Evolutionary conservation across 2,113 vertebrate species (phyloP).

Genomic region (Ibidorhyncha struthersii): DNA sequence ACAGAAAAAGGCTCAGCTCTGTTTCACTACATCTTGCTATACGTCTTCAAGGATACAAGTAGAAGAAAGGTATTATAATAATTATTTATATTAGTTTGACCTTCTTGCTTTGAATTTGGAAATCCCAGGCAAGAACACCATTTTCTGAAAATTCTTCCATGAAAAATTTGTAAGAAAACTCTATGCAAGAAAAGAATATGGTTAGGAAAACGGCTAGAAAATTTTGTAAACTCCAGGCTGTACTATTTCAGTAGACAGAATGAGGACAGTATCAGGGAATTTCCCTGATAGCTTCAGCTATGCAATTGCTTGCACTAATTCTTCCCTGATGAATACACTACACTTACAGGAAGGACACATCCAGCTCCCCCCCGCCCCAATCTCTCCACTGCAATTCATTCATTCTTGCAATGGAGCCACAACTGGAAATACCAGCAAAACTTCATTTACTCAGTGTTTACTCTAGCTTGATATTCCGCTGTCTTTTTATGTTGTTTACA

Average conservation of each 20-base stretch:
- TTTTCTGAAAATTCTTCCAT: not conserved
- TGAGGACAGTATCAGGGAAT: not conserved
- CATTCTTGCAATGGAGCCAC: not conserved
- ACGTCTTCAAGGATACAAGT: not conserved
- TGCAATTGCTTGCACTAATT: not conserved
- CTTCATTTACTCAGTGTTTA: not conserved
- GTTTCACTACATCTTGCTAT: not conserved
- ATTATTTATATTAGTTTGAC: not conserved
- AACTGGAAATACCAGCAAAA: not conserved
- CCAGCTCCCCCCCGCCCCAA: not conserved
- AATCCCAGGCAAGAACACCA: not conserved
- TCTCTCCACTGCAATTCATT: not conserved
- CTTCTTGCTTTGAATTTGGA: not conserved
- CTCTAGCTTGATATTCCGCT: not conserved
- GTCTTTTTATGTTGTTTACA: not conserved
- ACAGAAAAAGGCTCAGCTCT: not conserved
- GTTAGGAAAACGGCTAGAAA: not conserved
- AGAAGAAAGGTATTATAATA: not conserved
- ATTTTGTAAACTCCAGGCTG: not conserved
- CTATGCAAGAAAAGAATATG: not conserved
- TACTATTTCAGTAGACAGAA: not conserved
- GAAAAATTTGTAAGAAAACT: not conserved
- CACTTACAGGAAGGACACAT: not conserved
- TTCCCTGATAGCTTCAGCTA: not conserved
- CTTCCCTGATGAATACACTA: not conserved